phyloP scores from a whole-genome alignment of 2,888 invertebrate species.

The Polyommatus icarus region DNA sequence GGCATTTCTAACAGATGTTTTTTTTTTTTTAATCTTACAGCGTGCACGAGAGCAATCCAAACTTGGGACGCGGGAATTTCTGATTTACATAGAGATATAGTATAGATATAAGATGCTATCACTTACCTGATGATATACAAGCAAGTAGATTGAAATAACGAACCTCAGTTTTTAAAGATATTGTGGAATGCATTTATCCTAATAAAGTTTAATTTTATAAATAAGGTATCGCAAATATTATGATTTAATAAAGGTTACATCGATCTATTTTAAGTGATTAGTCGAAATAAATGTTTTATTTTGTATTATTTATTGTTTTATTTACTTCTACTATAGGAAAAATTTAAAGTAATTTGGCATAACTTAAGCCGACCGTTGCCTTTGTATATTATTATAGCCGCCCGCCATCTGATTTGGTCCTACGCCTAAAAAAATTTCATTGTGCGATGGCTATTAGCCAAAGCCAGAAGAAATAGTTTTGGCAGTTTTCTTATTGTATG shows the following conservation, averaged over 20 bases:
- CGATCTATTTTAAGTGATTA: slow-evolving; percentile 69
- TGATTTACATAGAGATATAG: slow-evolving; percentile 53
- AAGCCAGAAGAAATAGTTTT: too few species aligned
- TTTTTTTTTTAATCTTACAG: slow-evolving; percentile 63
- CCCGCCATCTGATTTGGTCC: too few species aligned
- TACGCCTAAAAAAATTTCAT: too few species aligned
- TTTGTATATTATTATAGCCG: too few species aligned
- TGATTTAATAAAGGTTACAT: slow-evolving; percentile 68
- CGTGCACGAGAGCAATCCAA: slow-evolving; percentile 84
- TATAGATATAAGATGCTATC: slow-evolving; percentile 28
- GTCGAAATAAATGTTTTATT: slow-evolving; percentile 68
- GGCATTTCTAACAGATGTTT: slow-evolving; percentile 26
- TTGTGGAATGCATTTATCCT: slow-evolving; percentile 63
- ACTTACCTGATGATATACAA: slow-evolving; percentile 1
- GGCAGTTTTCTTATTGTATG: too few species aligned
- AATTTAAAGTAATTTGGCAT: too few species aligned
- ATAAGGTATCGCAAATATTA: slow-evolving; percentile 64
- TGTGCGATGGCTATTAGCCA: too few species aligned
- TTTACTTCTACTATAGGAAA: background rate
- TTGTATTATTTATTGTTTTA: slow-evolving; percentile 51
- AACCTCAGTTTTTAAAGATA: slow-evolving; percentile 26
- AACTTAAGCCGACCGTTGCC: too few species aligned
- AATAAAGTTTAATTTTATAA: slow-evolving; percentile 51
- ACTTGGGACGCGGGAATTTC: slow-evolving; percentile 76
- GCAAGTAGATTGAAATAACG: background rate